phyloP scores from a whole-genome alignment of 1,140 invertebrate genomes.

The Ceratina japonica region DNA sequence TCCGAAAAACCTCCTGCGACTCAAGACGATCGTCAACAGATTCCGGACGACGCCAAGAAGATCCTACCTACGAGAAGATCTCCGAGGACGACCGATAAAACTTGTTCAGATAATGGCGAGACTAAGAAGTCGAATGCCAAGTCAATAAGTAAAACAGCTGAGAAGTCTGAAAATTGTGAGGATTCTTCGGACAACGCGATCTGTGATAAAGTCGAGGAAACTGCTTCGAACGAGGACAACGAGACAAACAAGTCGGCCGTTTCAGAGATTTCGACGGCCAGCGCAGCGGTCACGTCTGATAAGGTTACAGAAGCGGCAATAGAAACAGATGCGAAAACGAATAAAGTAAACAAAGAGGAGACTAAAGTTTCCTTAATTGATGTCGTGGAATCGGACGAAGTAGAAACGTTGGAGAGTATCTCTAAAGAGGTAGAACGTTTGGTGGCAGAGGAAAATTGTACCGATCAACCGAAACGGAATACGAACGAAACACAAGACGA shows the following conservation, averaged over 20 bases:
- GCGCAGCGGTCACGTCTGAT: not conserved
- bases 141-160: conserved; percentile 12
- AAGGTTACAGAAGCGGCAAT: not conserved
- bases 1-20: conserved; percentile 16
- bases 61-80: conserved; percentile 55
- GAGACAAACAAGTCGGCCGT: not conserved
- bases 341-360: not conserved
- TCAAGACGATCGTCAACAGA: conserved; percentile 41
- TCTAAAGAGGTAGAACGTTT: conserved; percentile 70
- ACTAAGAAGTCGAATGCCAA: conserved; percentile 40
- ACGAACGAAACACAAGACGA: not conserved
- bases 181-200: not conserved
- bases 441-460: conserved; percentile 49
- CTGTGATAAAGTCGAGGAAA: conserved; percentile 17
- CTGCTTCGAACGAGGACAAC: not conserved
- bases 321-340: not conserved
- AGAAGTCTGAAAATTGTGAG: conserved; percentile 21
- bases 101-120: conserved; percentile 45
- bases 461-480: not conserved
- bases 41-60: conserved; percentile 53
- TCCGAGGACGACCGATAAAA: conserved; percentile 52
- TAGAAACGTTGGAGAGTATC: conserved; percentile 72
- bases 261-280: not conserved
- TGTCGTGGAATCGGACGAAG: conserved; percentile 49
- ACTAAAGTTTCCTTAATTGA: not conserved